Conservation (phyloP, 2,797 vertebrate species). For the Tauraco hartlaubi region DNA sequence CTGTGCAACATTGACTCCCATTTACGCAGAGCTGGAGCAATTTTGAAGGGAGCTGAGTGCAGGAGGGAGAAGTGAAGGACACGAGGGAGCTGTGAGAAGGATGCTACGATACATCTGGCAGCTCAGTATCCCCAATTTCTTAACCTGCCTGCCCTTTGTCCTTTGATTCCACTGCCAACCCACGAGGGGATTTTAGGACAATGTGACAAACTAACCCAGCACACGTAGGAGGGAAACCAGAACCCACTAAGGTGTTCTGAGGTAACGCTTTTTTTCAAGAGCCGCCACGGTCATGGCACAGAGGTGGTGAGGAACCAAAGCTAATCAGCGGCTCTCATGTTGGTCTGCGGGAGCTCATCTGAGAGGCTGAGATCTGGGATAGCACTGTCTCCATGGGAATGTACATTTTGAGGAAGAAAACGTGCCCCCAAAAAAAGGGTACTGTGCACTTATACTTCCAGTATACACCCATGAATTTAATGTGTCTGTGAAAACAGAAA, state of each 20-base stretch:
- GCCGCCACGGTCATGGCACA: background rate
- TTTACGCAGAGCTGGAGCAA: conserved; percentile 67
- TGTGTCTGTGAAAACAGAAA: background rate
- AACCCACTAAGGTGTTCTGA: background rate
- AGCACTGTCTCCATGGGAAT: background rate
- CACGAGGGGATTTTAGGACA: conserved; percentile 66
- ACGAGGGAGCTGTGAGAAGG: conserved; percentile 61
- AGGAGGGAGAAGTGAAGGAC: conserved; percentile 73
- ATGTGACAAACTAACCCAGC: conserved; percentile 46
- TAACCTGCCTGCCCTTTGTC: conserved; percentile 78
- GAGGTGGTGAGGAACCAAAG: background rate
- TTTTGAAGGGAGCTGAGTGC: conserved; percentile 81
- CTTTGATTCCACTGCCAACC: conserved; percentile 75
- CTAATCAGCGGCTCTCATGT: rapidly evolving
- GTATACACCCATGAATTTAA: background rate
- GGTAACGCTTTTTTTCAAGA: background rate
- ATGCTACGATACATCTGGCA: conserved; percentile 68
- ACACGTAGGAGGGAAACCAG: background rate
- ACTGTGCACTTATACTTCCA: background rate
- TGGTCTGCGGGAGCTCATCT: background rate
- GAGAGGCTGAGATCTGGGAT: background rate
- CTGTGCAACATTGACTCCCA: conserved; percentile 56
- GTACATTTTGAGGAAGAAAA: background rate
- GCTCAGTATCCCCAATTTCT: conserved; percentile 80
- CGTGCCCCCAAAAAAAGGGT: background rate